Percentiles rank a stretch among this genome's conserved stretches.
phyloP scores from a whole-genome alignment of 1,140 invertebrate genomes.

The Sinella curviseta region DNA sequence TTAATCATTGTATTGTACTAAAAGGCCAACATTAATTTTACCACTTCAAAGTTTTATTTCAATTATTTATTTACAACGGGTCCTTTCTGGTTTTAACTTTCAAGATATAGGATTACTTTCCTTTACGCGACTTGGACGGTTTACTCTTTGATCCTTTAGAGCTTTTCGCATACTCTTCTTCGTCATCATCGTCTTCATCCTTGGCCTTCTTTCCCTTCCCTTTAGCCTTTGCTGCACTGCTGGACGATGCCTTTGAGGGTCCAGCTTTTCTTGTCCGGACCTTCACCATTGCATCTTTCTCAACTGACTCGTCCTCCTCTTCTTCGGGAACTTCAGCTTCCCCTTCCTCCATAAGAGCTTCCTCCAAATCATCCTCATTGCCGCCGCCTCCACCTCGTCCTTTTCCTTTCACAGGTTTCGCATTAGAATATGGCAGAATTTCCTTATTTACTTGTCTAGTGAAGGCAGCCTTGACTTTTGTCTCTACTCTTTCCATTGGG shows the following conservation, averaged over 20 bases:
- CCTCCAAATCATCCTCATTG: constrained; percentile 55
- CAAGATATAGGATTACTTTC: too few species aligned
- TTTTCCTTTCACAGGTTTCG: constrained; percentile 62
- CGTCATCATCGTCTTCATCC: neutral
- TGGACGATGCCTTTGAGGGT: constrained; percentile 13
- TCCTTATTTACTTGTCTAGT: constrained; percentile 90
- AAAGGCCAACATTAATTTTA: too few species aligned
- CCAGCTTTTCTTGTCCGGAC: constrained; percentile 55
- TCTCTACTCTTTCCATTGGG: constrained; percentile 71
- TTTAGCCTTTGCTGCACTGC: neutral
- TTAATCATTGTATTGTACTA: too few species aligned
- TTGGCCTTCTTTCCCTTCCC: neutral
- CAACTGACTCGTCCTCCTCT: constrained; percentile 59
- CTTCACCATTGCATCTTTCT: constrained; percentile 78
- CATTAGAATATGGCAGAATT: constrained; percentile 69
- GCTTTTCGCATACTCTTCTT: neutral
- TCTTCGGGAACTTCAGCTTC: constrained; percentile 54
- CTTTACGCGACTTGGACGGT: constrained; percentile 4
- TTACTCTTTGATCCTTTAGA: neutral
- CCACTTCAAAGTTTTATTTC: too few species aligned
- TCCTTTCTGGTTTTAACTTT: too few species aligned
- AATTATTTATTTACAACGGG: too few species aligned
- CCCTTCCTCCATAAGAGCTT: constrained; percentile 57
- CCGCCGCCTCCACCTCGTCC: constrained; percentile 53
- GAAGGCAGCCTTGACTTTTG: constrained; percentile 89